Evolutionary conservation across 2,888 invertebrate species (phyloP), one percentile per base, ranked within the genome.

Genomic region (Ditylenchus weischeri): DNA sequence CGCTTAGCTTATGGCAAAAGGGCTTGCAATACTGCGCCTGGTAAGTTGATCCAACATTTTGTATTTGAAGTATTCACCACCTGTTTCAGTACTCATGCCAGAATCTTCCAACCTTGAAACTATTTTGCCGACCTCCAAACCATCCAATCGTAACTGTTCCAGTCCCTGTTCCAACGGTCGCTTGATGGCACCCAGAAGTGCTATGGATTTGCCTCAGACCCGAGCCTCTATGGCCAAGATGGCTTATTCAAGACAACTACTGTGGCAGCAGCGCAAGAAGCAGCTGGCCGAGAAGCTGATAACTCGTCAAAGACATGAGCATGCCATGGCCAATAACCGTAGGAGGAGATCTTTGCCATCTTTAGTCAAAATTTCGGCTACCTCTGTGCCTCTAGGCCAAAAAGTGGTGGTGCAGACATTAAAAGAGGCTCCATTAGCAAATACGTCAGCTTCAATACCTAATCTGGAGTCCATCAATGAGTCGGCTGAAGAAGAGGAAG

Each of bases 211-310:
- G 8, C 72, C 72, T 13, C 72, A 72, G 29, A 72, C 72, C 19
- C 74, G 77, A 70, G 78, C 81, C 0, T 79, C 79, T 8, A 78
- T 83, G 79, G 82, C 82, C 0, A 83, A 83, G 65, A 81, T 82
- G 73, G 80, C 80, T 4, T 79, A 82, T 60, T 75, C 75, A 60
- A 72, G 82, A 23, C 79, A 79, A 65, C 66, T 78, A 10, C 64
- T 82, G 18, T 82, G 79, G 76, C 74, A 80, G 68, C 67, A 67
- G 18, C 71, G 72, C 19, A 71, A 70, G 49, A 66, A 66, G 47
- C 66, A 68, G 51, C 64, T 80, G 35, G 68, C 74, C 1, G 79
- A 81, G 67, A 79, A 79, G 62, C 61, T 79, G 66, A 66, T 70
- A 23, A 76, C 73, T 18, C 57, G 68, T 38, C 70, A 69, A 15